Evolutionary conservation across 1,140 invertebrate genomes (phyloP).

Genomic region (Trichonephila inaurata): DNA sequence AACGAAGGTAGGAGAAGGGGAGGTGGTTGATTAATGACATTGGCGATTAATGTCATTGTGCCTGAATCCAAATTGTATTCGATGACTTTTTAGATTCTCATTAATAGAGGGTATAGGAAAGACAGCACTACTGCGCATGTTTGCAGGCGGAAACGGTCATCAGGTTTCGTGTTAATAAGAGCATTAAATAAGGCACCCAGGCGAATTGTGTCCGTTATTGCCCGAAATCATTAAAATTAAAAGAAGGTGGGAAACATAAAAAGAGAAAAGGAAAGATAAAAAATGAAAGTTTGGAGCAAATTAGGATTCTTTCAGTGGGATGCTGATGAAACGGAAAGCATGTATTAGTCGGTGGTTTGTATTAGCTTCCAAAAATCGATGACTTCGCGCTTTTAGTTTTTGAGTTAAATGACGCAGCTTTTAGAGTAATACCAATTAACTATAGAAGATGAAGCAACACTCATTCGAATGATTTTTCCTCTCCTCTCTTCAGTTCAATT

Average conservation of each 20-base stretch:
- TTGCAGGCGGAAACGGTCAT: constrained; percentile 29
- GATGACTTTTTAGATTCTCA: constrained; percentile 71
- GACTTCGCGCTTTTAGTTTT: constrained; percentile 12
- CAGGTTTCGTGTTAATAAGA: constrained; percentile 69
- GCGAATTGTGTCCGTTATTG: constrained; percentile 53
- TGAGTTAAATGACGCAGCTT: constrained; percentile 49
- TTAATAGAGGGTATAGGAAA: constrained; percentile 42
- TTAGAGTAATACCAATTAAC: constrained; percentile 57
- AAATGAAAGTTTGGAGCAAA: constrained; percentile 27
- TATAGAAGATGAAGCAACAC: constrained; percentile 4
- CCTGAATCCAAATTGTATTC: constrained; percentile 65
- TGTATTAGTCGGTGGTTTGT: constrained; percentile 50
- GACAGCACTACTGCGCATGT: not conserved
- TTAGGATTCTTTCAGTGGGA: constrained; percentile 17
- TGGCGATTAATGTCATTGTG: constrained; percentile 74
- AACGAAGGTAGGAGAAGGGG: not conserved
- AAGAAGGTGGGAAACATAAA: not conserved
- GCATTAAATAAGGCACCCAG: constrained; percentile 56
- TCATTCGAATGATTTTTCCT: constrained; percentile 17
- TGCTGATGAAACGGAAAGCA: not conserved
- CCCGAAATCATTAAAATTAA: constrained; percentile 64
- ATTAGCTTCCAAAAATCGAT: constrained; percentile 51
- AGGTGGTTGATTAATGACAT: constrained; percentile 72
- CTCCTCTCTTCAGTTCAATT: not conserved
- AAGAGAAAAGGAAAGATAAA: not conserved